phyloP scores from a whole-genome alignment of 2,113 vertebrate genomes.

The Chaenocephalus aceratus region DNA sequence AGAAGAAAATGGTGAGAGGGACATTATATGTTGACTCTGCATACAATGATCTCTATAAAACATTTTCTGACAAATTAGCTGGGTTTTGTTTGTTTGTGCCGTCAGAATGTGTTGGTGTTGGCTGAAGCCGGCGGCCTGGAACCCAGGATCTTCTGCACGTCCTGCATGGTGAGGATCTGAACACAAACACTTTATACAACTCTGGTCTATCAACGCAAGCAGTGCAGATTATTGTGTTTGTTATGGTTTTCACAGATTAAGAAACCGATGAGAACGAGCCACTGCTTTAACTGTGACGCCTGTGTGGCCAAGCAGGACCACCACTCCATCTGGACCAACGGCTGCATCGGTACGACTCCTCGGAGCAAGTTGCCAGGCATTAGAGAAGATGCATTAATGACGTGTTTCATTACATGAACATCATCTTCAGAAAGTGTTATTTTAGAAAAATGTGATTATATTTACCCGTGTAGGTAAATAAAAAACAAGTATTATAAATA shows the following conservation, averaged over 20 bases:
- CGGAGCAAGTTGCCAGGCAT: too few relatives aligned
- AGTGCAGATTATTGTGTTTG: not conserved
- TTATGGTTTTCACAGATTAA: conserved; percentile 82
- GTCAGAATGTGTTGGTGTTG: conserved; percentile 91
- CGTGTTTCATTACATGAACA: too few relatives aligned
- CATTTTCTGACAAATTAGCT: not conserved
- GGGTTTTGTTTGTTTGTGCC: conserved; percentile 34
- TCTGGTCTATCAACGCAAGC: not conserved
- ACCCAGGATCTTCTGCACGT: conserved; percentile 93
- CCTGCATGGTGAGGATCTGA: conserved; percentile 89
- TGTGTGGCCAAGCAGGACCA: conserved; percentile 95
- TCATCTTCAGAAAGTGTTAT: not conserved
- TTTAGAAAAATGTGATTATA: not conserved
- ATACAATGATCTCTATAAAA: not conserved
- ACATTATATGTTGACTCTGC: not conserved
- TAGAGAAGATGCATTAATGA: too few relatives aligned
- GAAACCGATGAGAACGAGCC: conserved; percentile 90
- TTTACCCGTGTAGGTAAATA: too few relatives aligned
- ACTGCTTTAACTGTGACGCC: conserved; percentile 89
- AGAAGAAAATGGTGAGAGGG: conserved; percentile 88
- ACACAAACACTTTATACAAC: not conserved
- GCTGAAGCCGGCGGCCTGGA: conserved; percentile 94
- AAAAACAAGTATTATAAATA: too few relatives aligned
- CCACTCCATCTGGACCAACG: conserved; percentile 93
- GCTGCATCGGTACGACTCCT: conserved; percentile 87